Evolutionary conservation across 2,888 invertebrate genomes (phyloP), one percentile per base, ranked within the genome.

Genomic region (Ormyrus nitidulus): DNA sequence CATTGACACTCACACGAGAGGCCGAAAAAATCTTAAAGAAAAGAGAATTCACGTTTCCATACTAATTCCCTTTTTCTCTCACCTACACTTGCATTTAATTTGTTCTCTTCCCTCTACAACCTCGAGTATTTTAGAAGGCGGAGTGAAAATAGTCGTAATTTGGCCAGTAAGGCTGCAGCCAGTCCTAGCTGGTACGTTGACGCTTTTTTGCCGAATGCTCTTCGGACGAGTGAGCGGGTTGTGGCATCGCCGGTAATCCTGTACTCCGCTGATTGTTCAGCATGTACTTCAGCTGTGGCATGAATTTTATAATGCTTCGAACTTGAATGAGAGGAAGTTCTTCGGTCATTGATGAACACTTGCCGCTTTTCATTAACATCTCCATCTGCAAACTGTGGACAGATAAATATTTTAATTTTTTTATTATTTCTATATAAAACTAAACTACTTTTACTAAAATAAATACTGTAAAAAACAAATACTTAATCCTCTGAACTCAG

Each of bases 241-340:
- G 84, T 58, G 91, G 88, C 11, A 69, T 51, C n/a, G 80, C 56
- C 3, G 79, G 74, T 75, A 77, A 80, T 7, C 79, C 90, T 82
- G 90, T 89, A 82, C 90, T 90, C 83, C 91, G 34, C 34, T 34
- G 88, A 86, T 92, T 92, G 78, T 93, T 92, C 91, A 96, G 93
- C 95, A 96, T 96, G 92, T 96, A 97, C 89, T 95, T 95, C 91
- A 97, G 92, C 91, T 97, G 97, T 51, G 95, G 95, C 96, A 96
- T 96, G 91, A 93, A 96, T 88, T 94, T 94, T 92, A 96, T 94
- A 83, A 96, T 95, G 91, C 95, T 96, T 82, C 95, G 94, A 85
- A 96, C 95, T 91, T 95, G 95, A 77, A 97, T 95, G 85, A 97
- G 91, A 59, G 96, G 96, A 89, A 95, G 91, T 71, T 94, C 94